Conservation (phyloP, 1,140 invertebrate genomes). For the Brachionus rotundiformis region DNA sequence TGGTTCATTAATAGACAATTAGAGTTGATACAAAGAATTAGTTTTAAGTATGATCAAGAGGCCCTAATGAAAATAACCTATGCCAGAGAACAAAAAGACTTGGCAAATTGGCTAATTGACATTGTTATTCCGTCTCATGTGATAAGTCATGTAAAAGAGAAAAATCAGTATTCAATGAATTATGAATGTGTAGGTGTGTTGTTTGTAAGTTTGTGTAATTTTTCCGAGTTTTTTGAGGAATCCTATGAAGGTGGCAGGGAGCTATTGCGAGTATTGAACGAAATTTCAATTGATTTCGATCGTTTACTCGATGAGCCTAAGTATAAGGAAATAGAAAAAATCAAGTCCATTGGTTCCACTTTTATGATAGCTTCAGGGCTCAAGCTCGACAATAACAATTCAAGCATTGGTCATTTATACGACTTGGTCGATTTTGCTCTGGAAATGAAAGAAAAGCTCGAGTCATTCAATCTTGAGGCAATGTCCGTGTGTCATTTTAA, state of each 20-base stretch:
- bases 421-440: constrained; percentile 70
- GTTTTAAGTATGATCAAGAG: constrained; percentile 49
- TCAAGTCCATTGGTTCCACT: constrained; percentile 94
- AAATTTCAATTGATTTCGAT: constrained; percentile 90
- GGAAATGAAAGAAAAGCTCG: constrained; percentile 77
- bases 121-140: constrained; percentile 40
- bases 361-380: constrained; percentile 96
- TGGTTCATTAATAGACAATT: constrained; percentile 45
- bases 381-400: constrained; percentile 71
- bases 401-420: constrained; percentile 58
- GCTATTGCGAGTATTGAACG: constrained; percentile 88
- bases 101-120: constrained; percentile 46
- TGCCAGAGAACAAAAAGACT: constrained; percentile 38
- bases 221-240: constrained; percentile 93
- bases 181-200: constrained; percentile 88
- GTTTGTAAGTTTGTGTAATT: constrained; percentile 91
- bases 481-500: constrained; percentile 82
- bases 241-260: constrained; percentile 81
- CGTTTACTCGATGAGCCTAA: constrained; percentile 79
- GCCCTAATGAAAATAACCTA: constrained; percentile 1
- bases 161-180: constrained; percentile 79
- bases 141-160: constrained; percentile 39
- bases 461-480: constrained; percentile 82
- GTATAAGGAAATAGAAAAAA: constrained; percentile 89
- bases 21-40: constrained; percentile 37